Percentiles rank a stretch among this genome's conserved stretches.
Evolutionary conservation across 2,113 vertebrate species (phyloP).

Genomic region (Sylvilagus bachmani): DNA sequence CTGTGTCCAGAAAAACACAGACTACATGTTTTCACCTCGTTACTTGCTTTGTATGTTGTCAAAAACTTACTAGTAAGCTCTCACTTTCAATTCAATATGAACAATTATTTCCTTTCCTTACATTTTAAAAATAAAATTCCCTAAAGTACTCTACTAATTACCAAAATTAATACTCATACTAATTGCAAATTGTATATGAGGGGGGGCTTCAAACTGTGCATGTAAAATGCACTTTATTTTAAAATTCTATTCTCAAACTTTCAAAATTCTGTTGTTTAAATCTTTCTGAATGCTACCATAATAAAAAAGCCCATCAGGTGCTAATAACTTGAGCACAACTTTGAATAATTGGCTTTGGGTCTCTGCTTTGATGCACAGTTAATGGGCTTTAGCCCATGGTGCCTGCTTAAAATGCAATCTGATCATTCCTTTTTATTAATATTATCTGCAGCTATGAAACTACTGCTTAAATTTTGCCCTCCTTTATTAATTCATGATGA

Average conservation of each 20-base stretch:
- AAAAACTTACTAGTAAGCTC: constrained; percentile 4
- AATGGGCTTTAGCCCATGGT: neutral
- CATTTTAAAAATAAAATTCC: constrained; percentile 1
- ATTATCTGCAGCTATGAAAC: constrained; percentile 27
- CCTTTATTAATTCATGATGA: constrained; percentile 52
- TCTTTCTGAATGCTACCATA: neutral
- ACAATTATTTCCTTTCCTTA: neutral
- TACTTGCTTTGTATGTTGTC: constrained; percentile 1
- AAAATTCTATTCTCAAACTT: no score
- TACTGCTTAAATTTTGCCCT: constrained; percentile 24
- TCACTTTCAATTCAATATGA: neutral
- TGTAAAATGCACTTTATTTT: no score
- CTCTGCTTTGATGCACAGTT: constrained; percentile 36
- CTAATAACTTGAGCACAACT: neutral
- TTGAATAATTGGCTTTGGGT: constrained; percentile 12
- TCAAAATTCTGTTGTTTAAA: neutral
- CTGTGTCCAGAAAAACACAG: neutral
- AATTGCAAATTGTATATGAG: neutral
- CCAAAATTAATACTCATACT: neutral
- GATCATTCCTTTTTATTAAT: constrained; percentile 52
- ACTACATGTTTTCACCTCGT: neutral
- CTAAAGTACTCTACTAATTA: neutral
- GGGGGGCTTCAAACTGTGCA: no score
- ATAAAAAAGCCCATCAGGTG: constrained; percentile 5
- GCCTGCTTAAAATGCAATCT: constrained; percentile 58